Conservation (phyloP, 2,113 vertebrate genomes). For the Eublepharis macularius region DNA sequence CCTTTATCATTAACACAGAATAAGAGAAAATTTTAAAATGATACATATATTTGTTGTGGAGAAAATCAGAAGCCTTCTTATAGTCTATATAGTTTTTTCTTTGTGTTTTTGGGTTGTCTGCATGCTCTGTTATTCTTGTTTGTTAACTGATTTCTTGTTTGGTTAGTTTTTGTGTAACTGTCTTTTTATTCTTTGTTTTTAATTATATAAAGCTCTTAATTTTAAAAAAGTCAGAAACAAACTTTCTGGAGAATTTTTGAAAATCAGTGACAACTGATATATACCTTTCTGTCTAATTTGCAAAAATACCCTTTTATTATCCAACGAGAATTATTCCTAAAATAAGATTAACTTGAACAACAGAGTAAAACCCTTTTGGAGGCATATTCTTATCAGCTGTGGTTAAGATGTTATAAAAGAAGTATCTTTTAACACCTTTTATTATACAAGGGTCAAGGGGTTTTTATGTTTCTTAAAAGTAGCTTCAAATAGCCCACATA, state of each 20-base stretch:
- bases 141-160: no score
- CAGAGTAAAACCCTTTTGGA: slow-evolving; percentile 42
- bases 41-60: no score
- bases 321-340: slow-evolving; percentile 53
- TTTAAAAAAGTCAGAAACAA: no score
- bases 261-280: slow-evolving; percentile 41
- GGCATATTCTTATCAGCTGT: slow-evolving; percentile 68
- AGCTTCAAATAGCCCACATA: slow-evolving; percentile 75
- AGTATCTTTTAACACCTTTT: slow-evolving; percentile 76
- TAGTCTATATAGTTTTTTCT: no score
- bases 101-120: no score
- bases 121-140: no score
- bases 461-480: slow-evolving; percentile 72
- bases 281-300: slow-evolving; percentile 42
- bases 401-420: slow-evolving; percentile 69
- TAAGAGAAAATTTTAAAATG: no score
- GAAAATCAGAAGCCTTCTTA: no score
- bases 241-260: neutral
- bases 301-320: slow-evolving; percentile 52
- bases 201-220: no score
- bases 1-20: no score
- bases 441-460: slow-evolving; percentile 72
- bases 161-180: no score
- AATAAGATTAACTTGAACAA: slow-evolving; percentile 51
- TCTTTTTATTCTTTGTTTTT: no score